phyloP scores from a whole-genome alignment of 2,797 vertebrate genomes.

The Enteromius paludinosus region DNA sequence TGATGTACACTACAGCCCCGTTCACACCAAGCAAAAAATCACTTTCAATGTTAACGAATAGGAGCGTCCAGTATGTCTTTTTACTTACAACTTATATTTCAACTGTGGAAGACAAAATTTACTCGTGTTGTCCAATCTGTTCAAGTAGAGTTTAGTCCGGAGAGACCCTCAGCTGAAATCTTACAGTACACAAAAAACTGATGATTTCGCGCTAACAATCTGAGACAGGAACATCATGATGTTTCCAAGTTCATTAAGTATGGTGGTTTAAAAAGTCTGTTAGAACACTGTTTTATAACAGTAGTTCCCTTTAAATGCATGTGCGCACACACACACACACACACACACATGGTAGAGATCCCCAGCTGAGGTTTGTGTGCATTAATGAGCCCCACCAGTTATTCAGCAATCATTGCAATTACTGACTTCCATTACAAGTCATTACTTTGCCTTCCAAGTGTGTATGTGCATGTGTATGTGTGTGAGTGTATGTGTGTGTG shows the following conservation, averaged over 20 bases:
- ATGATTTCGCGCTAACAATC: not conserved
- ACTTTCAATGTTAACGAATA: no score
- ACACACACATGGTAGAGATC: not conserved
- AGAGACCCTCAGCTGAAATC: conserved; percentile 2
- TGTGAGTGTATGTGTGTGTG: conserved; percentile 16
- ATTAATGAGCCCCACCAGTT: conserved; percentile 17
- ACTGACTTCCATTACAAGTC: conserved; percentile 10
- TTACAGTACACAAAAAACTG: not conserved
- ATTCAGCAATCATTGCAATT: conserved; percentile 31
- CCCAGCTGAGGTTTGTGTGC: not conserved
- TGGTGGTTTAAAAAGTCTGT: not conserved
- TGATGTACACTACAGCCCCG: not conserved
- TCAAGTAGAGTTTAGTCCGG: not conserved
- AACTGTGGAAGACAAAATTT: not conserved
- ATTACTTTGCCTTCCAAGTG: conserved; percentile 30
- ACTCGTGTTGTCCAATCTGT: not conserved
- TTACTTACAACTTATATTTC: not conserved
- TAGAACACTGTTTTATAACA: not conserved
- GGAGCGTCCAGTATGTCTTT: not conserved
- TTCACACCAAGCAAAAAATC: no score
- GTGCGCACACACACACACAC: not conserved
- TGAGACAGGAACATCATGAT: not conserved
- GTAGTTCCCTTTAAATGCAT: not conserved
- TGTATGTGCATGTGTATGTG: conserved; percentile 3
- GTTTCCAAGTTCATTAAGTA: not conserved